Evolutionary conservation across 2,113 vertebrate genomes (phyloP).

Genomic region (Mus spicilegus): DNA sequence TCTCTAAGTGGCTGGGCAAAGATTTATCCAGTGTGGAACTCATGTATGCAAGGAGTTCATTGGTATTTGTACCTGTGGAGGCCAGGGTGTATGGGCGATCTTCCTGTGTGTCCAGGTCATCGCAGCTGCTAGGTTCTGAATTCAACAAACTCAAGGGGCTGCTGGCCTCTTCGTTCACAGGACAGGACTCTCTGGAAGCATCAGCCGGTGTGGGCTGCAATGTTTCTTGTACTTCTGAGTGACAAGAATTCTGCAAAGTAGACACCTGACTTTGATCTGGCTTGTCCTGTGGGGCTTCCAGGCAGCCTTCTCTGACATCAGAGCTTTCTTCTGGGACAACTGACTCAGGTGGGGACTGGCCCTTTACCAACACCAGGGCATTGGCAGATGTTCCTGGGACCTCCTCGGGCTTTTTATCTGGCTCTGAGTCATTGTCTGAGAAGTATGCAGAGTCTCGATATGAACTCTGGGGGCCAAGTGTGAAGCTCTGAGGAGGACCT

Average conservation of each 20-base stretch:
- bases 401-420: slow-evolving; percentile 93
- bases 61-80: slow-evolving; percentile 87
- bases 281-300: slow-evolving; percentile 32
- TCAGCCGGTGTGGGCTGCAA: background rate
- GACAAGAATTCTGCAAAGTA: background rate
- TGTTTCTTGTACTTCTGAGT: slow-evolving; percentile 35
- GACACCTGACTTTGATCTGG: background rate
- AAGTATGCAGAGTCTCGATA: slow-evolving; percentile 98
- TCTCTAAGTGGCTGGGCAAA: slow-evolving; percentile 86
- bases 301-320: background rate
- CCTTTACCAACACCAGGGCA: background rate
- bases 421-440: slow-evolving; percentile 97
- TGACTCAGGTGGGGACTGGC: background rate
- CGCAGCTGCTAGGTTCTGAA: slow-evolving; percentile 69
- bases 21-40: slow-evolving; percentile 84
- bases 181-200: background rate
- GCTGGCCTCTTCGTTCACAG: slow-evolving; percentile 68
- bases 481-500: slow-evolving; percentile 79
- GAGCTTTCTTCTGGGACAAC: slow-evolving; percentile 41
- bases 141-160: slow-evolving; percentile 54
- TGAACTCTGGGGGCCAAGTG: slow-evolving; percentile 86
- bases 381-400: slow-evolving; percentile 46
- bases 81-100: slow-evolving; percentile 77
- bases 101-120: slow-evolving; percentile 73
- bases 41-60: slow-evolving; percentile 82